Base-by-base conservation (phyloP, 1,140 invertebrate species). In the Protaetia brevitarsis region DNA sequence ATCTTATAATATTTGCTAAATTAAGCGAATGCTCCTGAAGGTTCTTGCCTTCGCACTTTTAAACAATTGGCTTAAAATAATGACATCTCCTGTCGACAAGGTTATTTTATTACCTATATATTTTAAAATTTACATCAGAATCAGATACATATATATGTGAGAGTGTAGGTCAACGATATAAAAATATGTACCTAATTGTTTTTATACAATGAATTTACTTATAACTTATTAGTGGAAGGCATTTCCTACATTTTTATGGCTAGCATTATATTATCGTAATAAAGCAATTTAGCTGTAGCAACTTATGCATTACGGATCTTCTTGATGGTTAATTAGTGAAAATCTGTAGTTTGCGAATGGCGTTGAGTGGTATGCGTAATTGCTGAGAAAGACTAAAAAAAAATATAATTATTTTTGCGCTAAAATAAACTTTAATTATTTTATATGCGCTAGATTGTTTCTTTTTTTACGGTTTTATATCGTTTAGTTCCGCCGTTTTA, bases 381-480 rank as follows among this genome's bases (percentile, higher is more conserved):
- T 51, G 26, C 7, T 51, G 26, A 16, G 11, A 51, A 51, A 51
- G n/a, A n/a, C n/a, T n/a, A 51, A 51, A 51, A 19, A 3, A 10
- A 37, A 16, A 13, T 10, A 37, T 51, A 51, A 21, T 23, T 3
- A 6, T 51, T 1, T 41, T 5, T 41, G 37, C 7, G 5, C 2
- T n/a, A 45, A 13, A 45, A 45, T 45, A 45, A 45, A 13, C 13
- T n/a, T n/a, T n/a, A 10, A 45, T 8, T 13, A 8, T 45, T 21
- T 45, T 8, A 8, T 8, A 51, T 26, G 41, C 26, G 2, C 41
- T 51, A 51, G 41, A 51, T 23, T 51, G 13, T 19, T n/a, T n/a
- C n/a, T n/a, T n/a, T n/a, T 26, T 51, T 51, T 51, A 51, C 41
- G 19, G 41, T 51, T 51, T 37, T 37, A 11, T 37, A 37, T 11